Conservation (phyloP, 2,797 vertebrate genomes). For the Bryconaethiops microstoma region DNA sequence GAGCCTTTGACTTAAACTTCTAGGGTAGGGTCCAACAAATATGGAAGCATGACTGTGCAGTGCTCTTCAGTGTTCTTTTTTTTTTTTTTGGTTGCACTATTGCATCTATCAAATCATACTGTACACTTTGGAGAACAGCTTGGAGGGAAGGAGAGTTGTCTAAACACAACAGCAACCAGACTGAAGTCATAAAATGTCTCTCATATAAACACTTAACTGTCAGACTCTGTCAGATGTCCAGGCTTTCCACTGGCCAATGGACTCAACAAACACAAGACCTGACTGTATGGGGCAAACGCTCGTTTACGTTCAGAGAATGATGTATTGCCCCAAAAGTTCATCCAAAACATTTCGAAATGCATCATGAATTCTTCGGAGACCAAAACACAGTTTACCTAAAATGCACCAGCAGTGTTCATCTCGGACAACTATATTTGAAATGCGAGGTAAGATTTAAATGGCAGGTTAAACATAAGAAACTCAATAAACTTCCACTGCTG, state of each 20-base stretch:
- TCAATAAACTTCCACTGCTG: not conserved
- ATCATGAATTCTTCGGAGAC: conserved; percentile 26
- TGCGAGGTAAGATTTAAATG: conserved; percentile 6
- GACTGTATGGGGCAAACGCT: conserved; percentile 30
- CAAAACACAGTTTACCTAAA: conserved; percentile 36
- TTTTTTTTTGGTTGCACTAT: conserved; percentile 31
- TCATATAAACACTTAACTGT: conserved; percentile 63
- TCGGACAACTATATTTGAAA: conserved; percentile 7
- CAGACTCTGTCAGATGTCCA: conserved; percentile 57
- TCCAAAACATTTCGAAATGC: conserved; percentile 37
- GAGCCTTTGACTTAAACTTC: not conserved
- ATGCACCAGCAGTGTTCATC: conserved; percentile 2
- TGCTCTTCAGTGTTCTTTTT: conserved; percentile 4
- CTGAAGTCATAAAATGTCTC: conserved; percentile 61
- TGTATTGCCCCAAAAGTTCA: conserved; percentile 32
- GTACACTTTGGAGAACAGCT: conserved; percentile 50
- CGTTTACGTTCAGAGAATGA: conserved; percentile 38
- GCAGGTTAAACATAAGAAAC: conserved; percentile 4
- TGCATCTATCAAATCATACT: conserved; percentile 60
- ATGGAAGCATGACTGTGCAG: not conserved
- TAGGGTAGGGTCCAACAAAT: not conserved
- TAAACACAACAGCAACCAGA: conserved; percentile 60
- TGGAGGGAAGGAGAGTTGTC: conserved; percentile 56
- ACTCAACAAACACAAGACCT: conserved; percentile 49
- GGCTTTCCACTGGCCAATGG: conserved; percentile 58